Base-by-base conservation (phyloP, 2,888 invertebrate species). In the Protodeltote pygarga region DNA sequence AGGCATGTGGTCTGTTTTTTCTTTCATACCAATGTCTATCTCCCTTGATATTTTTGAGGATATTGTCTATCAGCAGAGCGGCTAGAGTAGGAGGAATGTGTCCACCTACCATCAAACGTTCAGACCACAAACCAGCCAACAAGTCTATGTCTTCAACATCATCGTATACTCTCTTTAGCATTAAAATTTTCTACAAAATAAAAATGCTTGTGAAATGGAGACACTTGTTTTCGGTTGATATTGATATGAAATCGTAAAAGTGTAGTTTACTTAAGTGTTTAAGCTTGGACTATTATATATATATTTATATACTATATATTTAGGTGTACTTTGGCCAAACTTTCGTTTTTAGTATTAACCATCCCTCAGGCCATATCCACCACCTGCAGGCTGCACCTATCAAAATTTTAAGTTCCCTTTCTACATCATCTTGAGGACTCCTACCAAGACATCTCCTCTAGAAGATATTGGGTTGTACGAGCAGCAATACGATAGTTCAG, bases 41-140 rank as follows among this genome's bases (percentile, higher is more conserved):
- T 9, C 96, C 96, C 35, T 95, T 93, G 55, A 97, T 93, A 1
- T 95, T 92, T 71, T 95, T 95, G 67, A 95, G 94, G 85, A 97
- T 95, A 83, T 97, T 97, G 10, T 96, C 95, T 4, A 95, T 96
- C 61, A 97, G 95, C 38, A 98, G 90, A 73, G 97, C 97, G 42
- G 96, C 96, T 75, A 97, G 96, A 10, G 97, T 97, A 0, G 96
- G 96, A 8, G 98, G 97, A 14, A 97, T 93, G 93, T 96, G 94
- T 37, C 96, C 96, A 24, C 96, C 97, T 1, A 95, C 94, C 33
- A 97, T 87, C 0, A 95, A 95, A 46, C 94, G 93, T 78, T 98
- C 98, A 0, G 96, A 95, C 46, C 97, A 96, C 23, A 97, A 96
- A 10, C 97, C 97, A 16, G 96, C 95, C 94, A 97, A 96, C 17